phyloP scores from a whole-genome alignment of 2,888 invertebrate genomes.

The Meloe dianella region DNA sequence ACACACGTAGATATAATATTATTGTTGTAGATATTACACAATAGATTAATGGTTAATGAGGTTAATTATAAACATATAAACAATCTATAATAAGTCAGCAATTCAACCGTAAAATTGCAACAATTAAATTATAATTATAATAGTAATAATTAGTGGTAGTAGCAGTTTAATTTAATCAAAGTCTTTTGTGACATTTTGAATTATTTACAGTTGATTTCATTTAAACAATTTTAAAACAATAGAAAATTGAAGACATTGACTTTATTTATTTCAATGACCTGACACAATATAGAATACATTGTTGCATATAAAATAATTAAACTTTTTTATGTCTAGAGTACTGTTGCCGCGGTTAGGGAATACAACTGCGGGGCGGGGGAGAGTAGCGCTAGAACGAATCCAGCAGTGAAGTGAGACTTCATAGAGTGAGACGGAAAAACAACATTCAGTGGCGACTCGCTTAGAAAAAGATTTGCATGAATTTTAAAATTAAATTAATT shows the following conservation, averaged over 20 bases:
- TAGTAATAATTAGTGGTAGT: background rate
- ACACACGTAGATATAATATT: background rate
- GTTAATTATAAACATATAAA: background rate
- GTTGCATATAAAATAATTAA: background rate
- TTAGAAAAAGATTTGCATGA: no score
- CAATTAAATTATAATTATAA: background rate
- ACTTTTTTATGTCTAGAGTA: background rate
- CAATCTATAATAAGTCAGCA: background rate
- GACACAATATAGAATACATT: background rate
- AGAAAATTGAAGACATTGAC: background rate
- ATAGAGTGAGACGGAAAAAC: no score
- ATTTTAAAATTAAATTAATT: no score
- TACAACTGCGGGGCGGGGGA: no score
- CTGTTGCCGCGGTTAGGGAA: no score
- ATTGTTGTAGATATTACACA: background rate
- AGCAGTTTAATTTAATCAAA: no score
- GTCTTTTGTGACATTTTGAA: background rate
- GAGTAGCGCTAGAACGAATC: no score
- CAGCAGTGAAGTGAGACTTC: no score
- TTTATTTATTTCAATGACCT: conserved; percentile 3
- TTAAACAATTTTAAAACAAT: background rate
- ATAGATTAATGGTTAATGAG: background rate
- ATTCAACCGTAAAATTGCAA: background rate
- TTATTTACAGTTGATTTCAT: background rate
- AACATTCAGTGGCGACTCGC: no score